Base-by-base conservation (phyloP, 2,113 vertebrate genomes). In the Erythrolamprus reginae region DNA sequence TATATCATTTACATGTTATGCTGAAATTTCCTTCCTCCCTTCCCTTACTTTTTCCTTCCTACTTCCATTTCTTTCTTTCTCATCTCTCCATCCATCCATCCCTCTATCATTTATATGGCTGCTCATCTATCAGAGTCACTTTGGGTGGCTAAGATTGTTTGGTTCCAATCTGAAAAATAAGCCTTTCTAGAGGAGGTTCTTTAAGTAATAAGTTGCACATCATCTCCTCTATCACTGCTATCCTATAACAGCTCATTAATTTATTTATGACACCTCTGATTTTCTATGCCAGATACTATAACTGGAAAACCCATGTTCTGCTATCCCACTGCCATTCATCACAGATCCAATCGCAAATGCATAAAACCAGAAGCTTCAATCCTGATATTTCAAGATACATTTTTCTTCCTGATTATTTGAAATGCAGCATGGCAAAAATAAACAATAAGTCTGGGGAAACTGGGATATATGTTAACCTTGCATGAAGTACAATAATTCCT, bases 21-120 rank as follows among this genome's bases (percentile, higher is more conserved):
- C 21, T 92, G 84, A 95, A 94, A 94, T 91, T 70, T 33, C n/a
- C 7, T 65, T 65, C 56, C 5, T 56, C 6, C 53, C 21, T 55
- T 19, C 53, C 21, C 9, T 51, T 51, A 3, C 10, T 58, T 8
- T 3, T 26, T 24, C 9, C 24, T 10, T 28, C 26, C 26, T 56
- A 8, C 21, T 26, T n/a, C 23, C 8, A 7, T 24, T 24, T 48
- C 13, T 9, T 87, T 26, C 28, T 21, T 38, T 61, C 26, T 1
- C 23, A 58, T 28, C 24, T 9, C 10, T 70, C 5, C 13, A 70
- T 70, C 4, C 28, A 58, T 58, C 2, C 24, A 58, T 28, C 24
- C 24, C 38, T 77, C n/a, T 12, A 77, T 38, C 65, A 1, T 70
- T 70, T 77, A 77, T 77, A 77, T 38, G 15, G 65, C n/a, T 77